Conservation (phyloP, 2,797 vertebrate genomes). For the Epinephelus malabaricus region DNA sequence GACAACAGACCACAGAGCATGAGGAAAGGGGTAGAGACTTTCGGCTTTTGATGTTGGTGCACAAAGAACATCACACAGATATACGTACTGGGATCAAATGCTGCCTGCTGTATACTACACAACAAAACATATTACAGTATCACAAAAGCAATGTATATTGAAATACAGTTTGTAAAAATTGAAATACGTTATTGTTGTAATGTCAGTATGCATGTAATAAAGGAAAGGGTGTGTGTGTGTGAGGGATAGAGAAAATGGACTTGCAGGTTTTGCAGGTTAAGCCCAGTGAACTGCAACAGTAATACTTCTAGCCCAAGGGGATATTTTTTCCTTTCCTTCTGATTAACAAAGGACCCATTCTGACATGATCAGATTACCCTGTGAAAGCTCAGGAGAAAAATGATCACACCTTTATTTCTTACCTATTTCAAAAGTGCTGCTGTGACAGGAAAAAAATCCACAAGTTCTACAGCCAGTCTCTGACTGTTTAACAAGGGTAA, state of each 20-base stretch:
- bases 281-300: conserved; percentile 61
- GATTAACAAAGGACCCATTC: conserved; percentile 82
- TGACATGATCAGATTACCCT: conserved; percentile 80
- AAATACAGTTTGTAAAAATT: conserved; percentile 6
- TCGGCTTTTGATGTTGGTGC: conserved; percentile 1
- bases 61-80: conserved; percentile 2
- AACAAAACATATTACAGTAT: neutral
- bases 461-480: conserved; percentile 20
- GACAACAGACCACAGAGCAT: conserved; percentile 3
- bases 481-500: conserved; percentile 59
- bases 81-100: neutral
- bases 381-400: conserved; percentile 63
- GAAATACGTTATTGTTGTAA: neutral
- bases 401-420: conserved; percentile 69
- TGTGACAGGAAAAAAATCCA: conserved; percentile 33
- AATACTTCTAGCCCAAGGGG: conserved; percentile 68
- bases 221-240: neutral
- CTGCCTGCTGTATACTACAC: too few relatives aligned
- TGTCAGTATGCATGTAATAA: neutral
- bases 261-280: conserved; percentile 50
- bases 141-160: neutral
- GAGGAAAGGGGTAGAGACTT: neutral
- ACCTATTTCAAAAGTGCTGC: conserved; percentile 46
- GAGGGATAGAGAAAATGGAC: neutral
- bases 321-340: conserved; percentile 61